Percentiles rank a stretch among this genome's conserved stretches.
These are phyloP conservation scores for Hylomyscus alleni DNA, from an alignment of 2,797 vertebrate species.

Conservation along the genomic window DNA sequence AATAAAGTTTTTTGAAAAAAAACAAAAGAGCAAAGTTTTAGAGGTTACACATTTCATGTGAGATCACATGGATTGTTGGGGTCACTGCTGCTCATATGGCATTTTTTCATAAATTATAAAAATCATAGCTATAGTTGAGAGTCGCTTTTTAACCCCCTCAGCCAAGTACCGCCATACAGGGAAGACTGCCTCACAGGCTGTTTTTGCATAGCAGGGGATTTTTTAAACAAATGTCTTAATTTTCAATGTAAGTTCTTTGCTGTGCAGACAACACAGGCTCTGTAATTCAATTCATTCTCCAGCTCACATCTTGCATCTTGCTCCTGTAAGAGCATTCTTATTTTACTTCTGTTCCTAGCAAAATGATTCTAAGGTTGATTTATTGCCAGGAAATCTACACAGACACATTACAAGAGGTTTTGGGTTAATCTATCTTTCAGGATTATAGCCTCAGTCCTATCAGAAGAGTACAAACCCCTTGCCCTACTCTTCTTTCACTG, in stretches of 20 bases:
- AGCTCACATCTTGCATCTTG: constrained; percentile 1
- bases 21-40: neutral
- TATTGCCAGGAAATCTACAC: constrained; percentile 48
- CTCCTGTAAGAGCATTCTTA: neutral
- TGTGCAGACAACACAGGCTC: neutral
- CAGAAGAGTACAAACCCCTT: neutral
- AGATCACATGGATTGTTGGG: neutral
- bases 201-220: constrained; percentile 24
- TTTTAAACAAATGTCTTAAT: constrained; percentile 30
- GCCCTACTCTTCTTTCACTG: neutral
- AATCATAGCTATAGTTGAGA: neutral
- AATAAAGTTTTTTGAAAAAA: neutral
- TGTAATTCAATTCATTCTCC: constrained; percentile 15
- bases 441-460: constrained; percentile 3
- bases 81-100: neutral
- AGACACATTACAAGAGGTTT: constrained; percentile 53
- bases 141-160: neutral
- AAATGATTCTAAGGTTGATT: constrained; percentile 52
- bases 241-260: constrained; percentile 30
- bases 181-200: neutral
- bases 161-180: neutral
- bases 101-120: constrained; percentile 7
- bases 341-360: constrained; percentile 32
- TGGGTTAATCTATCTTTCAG: constrained; percentile 11
- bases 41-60: constrained; percentile 14